Percentiles rank a stretch among this genome's conserved stretches.
These are phyloP conservation scores for Australoheros scitulus DNA, from an alignment of 2,113 vertebrate species.

Conservation along the genomic window DNA sequence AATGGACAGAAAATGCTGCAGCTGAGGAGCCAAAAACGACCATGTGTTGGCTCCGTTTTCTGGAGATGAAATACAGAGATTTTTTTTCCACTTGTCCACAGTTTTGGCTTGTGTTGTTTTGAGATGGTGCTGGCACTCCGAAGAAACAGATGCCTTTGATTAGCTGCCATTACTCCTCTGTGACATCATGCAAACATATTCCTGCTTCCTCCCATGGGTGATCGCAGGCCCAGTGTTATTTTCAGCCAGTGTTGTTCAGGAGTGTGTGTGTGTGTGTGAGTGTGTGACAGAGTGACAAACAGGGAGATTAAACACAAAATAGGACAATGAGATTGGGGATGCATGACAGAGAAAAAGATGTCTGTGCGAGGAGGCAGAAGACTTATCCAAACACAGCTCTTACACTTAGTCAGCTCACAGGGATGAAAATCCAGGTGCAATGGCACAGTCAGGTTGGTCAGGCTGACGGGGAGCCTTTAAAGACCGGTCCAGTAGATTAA, in stretches of 20 bases:
- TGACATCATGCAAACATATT: constrained; percentile 57
- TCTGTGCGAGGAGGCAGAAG: background rate
- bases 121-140: constrained; percentile 47
- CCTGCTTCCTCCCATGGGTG: constrained; percentile 40
- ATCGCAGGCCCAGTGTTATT: constrained; percentile 16
- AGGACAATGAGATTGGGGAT: constrained; percentile 22
- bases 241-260: constrained; percentile 28
- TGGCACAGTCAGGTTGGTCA: background rate
- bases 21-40: constrained; percentile 23
- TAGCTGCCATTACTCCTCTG: constrained; percentile 60
- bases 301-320: constrained; percentile 40
- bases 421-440: constrained; percentile 27
- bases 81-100: constrained; percentile 1
- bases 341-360: constrained; percentile 1
- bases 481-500: constrained; percentile 46
- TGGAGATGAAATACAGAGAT: constrained; percentile 7
- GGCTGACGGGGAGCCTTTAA: constrained; percentile 18
- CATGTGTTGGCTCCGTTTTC: constrained; percentile 35
- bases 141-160: constrained; percentile 69
- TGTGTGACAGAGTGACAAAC: constrained; percentile 30
- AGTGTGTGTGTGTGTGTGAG: constrained; percentile 8
- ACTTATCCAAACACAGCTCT: background rate
- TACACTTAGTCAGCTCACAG: background rate
- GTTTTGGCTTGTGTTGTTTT: constrained; percentile 44
- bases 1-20: background rate